phyloP scores from a whole-genome alignment of 1,140 invertebrate genomes.

The Tetramorium simillimum region DNA sequence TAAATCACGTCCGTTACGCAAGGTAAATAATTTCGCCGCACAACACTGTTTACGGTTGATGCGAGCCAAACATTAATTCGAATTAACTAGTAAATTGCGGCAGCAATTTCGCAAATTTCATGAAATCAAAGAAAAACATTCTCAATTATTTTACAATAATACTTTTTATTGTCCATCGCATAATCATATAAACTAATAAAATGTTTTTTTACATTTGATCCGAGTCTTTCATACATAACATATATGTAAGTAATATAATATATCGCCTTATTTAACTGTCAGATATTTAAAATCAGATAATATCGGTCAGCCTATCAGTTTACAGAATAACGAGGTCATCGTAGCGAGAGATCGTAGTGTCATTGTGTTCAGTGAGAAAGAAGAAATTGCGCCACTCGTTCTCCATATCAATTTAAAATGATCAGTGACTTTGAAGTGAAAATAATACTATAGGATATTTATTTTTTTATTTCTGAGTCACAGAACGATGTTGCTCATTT shows the following conservation, averaged over 20 bases:
- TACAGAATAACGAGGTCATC: constrained; percentile 38
- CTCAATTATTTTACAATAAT: neutral
- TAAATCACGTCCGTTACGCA: constrained; percentile 46
- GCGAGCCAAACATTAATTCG: constrained; percentile 23
- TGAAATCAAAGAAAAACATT: neutral
- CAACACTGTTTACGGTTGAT: constrained; percentile 30
- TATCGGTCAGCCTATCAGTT: constrained; percentile 26
- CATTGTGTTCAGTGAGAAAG: neutral
- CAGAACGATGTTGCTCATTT: neutral
- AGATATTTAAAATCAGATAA: constrained; percentile 11
- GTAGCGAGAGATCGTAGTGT: neutral
- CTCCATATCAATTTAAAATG: neutral
- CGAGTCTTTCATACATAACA: neutral
- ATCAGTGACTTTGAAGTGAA: neutral
- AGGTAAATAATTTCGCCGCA: constrained; percentile 50
- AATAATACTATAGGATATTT: neutral
- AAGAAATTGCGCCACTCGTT: neutral
- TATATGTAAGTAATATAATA: neutral
- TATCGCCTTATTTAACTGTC: neutral
- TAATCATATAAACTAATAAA: neutral
- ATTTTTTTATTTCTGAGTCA: neutral
- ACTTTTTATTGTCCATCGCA: neutral
- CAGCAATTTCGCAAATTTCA: neutral
- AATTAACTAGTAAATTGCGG: constrained; percentile 13
- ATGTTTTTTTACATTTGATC: neutral